These are phyloP conservation scores for Protobothrops mucrosquamatus DNA, from an alignment of 2,113 vertebrate genomes.

Conservation along the genomic window DNA sequence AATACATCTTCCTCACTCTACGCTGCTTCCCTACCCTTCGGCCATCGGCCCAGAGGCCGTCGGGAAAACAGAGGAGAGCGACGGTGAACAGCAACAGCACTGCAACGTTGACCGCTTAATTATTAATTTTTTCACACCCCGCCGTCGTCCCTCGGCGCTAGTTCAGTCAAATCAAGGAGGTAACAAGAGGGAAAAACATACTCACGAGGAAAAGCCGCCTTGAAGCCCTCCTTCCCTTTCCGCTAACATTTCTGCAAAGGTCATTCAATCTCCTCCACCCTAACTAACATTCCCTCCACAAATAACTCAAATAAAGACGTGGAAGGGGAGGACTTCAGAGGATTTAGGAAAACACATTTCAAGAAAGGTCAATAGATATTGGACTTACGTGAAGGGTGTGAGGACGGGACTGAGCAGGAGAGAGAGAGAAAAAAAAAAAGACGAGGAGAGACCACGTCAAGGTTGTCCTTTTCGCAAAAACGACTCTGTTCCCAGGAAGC, in stretches of 20 bases:
- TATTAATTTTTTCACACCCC: background rate
- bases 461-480: constrained; percentile 29
- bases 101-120: background rate
- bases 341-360: constrained; percentile 1
- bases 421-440: background rate
- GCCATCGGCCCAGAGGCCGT: background rate
- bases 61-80: background rate
- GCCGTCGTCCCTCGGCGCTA: background rate
- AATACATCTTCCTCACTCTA: background rate
- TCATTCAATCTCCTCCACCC: background rate
- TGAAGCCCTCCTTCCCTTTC: background rate
- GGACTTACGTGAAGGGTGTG: background rate
- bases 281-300: fast-evolving
- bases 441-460: constrained; percentile 12
- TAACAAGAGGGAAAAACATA: background rate
- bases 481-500: constrained; percentile 40
- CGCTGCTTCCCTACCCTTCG: background rate
- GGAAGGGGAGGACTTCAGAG: background rate
- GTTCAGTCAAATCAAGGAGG: background rate
- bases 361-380: constrained; percentile 11
- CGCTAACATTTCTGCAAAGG: background rate
- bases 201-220: background rate
- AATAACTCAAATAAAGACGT: background rate
- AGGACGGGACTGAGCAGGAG: background rate
- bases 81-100: background rate